Evolutionary conservation across 2,888 invertebrate species (phyloP), one percentile per base, ranked within the genome.

Genomic region (Synergus japonicus): DNA sequence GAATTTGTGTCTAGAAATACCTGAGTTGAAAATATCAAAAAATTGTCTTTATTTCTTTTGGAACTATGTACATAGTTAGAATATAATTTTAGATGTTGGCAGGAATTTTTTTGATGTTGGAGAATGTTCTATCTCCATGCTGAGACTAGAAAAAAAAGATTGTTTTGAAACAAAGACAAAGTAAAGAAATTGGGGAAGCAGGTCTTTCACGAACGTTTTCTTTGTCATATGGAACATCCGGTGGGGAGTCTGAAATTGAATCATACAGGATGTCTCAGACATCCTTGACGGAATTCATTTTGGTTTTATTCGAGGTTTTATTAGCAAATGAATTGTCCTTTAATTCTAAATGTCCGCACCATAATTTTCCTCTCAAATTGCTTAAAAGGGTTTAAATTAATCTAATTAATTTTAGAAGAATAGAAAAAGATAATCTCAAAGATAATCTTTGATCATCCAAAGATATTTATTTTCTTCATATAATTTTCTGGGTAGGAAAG

Each of bases 251-350:
- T 22, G 12, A 29, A 37, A 73, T 73, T 73, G n/a, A 73, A 49
- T 73, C 73, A 69, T 13, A 54, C 73, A 73, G 73, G 73, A 73
- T 73, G 73, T 37, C 54, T n/a, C 37, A 41, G 29, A 54, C 73
- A 54, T 73, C 73, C 54, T 10, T 18, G n/a, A 18, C n/a, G n/a
- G n/a, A n/a, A 54, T 49, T n/a, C 29, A 54, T 54, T 49, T n/a
- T 37, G 49, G 54, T 37, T n/a, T 44, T 18, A 3, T 29, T 29
- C 29, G 29, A 29, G 29, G 29, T 29, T 29, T n/a, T 54, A 1
- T 54, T 54, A 9, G 8, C 54, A n/a, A 54, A n/a, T n/a, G 2
- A 54, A 54, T 54, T 54, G 54, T 54, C 54, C n/a, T 54, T 54
- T 54, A n/a, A 9, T 54, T 54, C 9, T 54, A 54, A 54, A 54